Evolutionary conservation across 2,113 vertebrate genomes (phyloP).

Genomic region (Istiophorus platypterus): DNA sequence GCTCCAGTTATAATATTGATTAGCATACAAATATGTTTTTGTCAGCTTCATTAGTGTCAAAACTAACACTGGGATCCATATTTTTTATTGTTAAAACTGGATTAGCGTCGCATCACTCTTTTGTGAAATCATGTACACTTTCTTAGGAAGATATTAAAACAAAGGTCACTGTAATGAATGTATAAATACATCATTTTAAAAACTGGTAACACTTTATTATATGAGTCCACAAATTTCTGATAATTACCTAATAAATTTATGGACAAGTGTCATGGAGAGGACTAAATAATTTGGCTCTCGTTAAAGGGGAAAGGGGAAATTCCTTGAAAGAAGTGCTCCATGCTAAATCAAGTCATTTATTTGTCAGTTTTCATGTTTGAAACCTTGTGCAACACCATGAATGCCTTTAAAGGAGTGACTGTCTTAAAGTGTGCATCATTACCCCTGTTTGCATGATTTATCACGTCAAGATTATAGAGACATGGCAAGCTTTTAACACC

Average conservation of each 20-base stretch:
- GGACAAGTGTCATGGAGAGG: too few relatives aligned
- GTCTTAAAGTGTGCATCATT: neutral
- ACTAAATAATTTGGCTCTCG: neutral
- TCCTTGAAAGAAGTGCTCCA: neutral
- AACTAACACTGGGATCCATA: neutral
- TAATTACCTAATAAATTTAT: too few relatives aligned
- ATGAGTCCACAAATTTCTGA: too few relatives aligned
- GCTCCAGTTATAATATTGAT: neutral
- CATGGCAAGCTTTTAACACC: neutral
- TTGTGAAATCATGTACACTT: neutral
- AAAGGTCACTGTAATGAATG: neutral
- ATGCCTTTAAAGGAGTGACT: neutral
- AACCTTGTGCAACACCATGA: neutral
- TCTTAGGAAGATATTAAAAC: neutral
- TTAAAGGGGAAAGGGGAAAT: neutral
- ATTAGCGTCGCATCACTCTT: too few relatives aligned
- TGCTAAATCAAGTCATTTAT: neutral
- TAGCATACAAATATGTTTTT: too few relatives aligned
- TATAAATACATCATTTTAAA: neutral
- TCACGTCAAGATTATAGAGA: neutral
- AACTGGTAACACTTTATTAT: neutral
- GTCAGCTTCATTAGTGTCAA: neutral
- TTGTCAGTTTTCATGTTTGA: neutral
- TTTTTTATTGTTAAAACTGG: too few relatives aligned
- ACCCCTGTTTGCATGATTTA: neutral